phyloP scores from a whole-genome alignment of 1,140 invertebrate species.

The Antheraea mylitta region DNA sequence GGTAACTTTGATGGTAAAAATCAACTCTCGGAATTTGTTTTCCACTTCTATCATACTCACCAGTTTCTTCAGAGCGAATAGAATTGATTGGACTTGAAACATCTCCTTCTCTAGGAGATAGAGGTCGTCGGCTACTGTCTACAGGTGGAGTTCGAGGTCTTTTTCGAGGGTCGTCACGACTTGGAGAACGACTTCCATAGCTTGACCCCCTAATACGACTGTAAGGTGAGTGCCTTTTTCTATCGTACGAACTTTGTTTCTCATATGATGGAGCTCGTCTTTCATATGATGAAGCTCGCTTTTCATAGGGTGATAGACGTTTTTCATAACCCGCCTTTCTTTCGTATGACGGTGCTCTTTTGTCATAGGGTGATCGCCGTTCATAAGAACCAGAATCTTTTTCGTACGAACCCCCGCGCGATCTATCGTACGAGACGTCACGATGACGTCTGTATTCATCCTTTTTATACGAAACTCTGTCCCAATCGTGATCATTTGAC shows the following conservation, averaged over 20 bases:
- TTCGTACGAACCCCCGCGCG: slow-evolving; percentile 66
- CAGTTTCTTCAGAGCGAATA: slow-evolving; percentile 61
- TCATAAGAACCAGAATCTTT: slow-evolving; percentile 47
- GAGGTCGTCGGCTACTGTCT: slow-evolving; percentile 66
- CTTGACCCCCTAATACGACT: slow-evolving; percentile 62
- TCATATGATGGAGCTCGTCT: slow-evolving; percentile 69
- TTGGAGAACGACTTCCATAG: slow-evolving; percentile 71
- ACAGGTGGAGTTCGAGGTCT: slow-evolving; percentile 79
- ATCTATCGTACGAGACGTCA: slow-evolving; percentile 66
- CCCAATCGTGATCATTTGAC: slow-evolving; percentile 70
- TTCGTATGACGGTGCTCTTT: slow-evolving; percentile 69
- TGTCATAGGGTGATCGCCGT: slow-evolving; percentile 65
- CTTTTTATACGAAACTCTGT: slow-evolving; percentile 74
- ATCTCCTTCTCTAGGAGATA: slow-evolving; percentile 67
- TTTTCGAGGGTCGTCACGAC: slow-evolving; percentile 77
- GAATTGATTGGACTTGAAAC: slow-evolving; percentile 65
- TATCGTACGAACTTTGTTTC: slow-evolving; percentile 61
- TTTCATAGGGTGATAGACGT: slow-evolving; percentile 64
- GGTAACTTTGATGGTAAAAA: slow-evolving; percentile 65
- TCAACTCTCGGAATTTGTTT: slow-evolving; percentile 70
- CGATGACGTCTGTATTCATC: slow-evolving; percentile 74
- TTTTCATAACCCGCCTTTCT: slow-evolving; percentile 67
- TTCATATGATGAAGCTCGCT: slow-evolving; percentile 68
- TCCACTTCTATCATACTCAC: slow-evolving; percentile 62
- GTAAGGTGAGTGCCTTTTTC: slow-evolving; percentile 70